Evolutionary conservation across 2,888 invertebrate species (phyloP).

Genomic region (Cetonia aurata): DNA sequence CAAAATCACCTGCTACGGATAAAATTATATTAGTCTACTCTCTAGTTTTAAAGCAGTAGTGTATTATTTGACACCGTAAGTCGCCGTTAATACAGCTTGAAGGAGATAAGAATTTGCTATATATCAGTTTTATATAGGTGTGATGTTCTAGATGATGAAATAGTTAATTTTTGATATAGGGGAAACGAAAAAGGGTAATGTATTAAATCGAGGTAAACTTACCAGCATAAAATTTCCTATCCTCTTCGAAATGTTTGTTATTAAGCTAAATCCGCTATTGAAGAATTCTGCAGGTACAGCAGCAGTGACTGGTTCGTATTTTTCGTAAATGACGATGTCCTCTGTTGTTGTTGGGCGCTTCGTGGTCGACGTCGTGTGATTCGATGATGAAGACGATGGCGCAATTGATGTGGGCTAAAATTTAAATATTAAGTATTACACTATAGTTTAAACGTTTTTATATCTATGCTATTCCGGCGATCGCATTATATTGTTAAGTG

Average conservation of each 20-base stretch:
- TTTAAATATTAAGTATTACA: constrained; percentile 13
- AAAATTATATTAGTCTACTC: too few relatives aligned
- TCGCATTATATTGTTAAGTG: too few relatives aligned
- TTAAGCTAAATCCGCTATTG: constrained; percentile 76
- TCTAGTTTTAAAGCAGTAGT: too few relatives aligned
- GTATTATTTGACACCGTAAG: too few relatives aligned
- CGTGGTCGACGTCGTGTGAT: constrained; percentile 51
- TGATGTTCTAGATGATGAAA: too few relatives aligned
- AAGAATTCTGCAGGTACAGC: constrained; percentile 76
- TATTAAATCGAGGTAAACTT: constrained; percentile 55
- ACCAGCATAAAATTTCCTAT: constrained; percentile 78
- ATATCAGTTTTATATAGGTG: too few relatives aligned
- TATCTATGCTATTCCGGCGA: not conserved
- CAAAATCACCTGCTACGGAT: too few relatives aligned
- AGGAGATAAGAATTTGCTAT: too few relatives aligned
- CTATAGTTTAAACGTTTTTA: not conserved
- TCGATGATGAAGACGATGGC: constrained; percentile 49
- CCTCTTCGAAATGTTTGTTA: constrained; percentile 76
- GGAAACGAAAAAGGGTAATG: not conserved
- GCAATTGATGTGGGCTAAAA: constrained; percentile 53
- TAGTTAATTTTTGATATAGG: not conserved
- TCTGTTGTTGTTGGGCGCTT: constrained; percentile 67
- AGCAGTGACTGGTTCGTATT: constrained; percentile 75
- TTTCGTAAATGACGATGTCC: constrained; percentile 74
- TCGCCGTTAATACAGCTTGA: too few relatives aligned